Conservation (phyloP, 2,113 vertebrate species). For the Scalopus aquaticus region DNA sequence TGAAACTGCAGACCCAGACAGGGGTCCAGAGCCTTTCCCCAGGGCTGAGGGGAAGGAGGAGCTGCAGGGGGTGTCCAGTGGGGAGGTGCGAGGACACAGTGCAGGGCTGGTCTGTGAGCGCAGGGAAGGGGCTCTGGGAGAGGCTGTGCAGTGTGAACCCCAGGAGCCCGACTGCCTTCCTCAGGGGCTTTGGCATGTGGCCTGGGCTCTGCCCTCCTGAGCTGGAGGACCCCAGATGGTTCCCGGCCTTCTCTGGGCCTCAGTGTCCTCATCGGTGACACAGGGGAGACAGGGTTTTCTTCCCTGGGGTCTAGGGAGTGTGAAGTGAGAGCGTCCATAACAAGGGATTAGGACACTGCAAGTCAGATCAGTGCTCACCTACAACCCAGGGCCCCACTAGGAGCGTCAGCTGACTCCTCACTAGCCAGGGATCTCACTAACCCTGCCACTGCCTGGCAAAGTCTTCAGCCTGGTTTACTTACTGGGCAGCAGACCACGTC, state of each 20-base stretch:
- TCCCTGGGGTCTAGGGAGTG: not conserved
- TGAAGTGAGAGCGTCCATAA: not conserved
- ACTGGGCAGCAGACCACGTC: not conserved
- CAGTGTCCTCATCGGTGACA: not conserved
- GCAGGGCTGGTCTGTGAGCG: too few relatives aligned
- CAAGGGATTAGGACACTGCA: not conserved
- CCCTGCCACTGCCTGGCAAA: not conserved
- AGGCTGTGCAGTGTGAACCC: too few relatives aligned
- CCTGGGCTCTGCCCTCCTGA: not conserved
- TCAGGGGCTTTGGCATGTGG: too few relatives aligned
- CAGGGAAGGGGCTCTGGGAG: too few relatives aligned
- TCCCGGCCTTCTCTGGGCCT: not conserved
- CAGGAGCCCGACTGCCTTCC: too few relatives aligned
- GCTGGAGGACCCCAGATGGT: not conserved
- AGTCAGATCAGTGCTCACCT: not conserved
- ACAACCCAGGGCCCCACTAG: fast-evolving
- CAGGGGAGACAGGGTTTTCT: not conserved
- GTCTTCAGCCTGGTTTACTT: not conserved
- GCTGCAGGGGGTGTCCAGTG: too few relatives aligned
- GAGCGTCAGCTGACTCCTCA: not conserved
- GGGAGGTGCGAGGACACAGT: too few relatives aligned
- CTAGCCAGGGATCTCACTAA: not conserved
- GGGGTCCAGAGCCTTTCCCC: too few relatives aligned
- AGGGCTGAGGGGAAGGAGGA: too few relatives aligned
- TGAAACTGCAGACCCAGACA: too few relatives aligned